Evolutionary conservation across 2,113 vertebrate genomes (phyloP).

Genomic region (Cyanoramphus novaezelandiae): DNA sequence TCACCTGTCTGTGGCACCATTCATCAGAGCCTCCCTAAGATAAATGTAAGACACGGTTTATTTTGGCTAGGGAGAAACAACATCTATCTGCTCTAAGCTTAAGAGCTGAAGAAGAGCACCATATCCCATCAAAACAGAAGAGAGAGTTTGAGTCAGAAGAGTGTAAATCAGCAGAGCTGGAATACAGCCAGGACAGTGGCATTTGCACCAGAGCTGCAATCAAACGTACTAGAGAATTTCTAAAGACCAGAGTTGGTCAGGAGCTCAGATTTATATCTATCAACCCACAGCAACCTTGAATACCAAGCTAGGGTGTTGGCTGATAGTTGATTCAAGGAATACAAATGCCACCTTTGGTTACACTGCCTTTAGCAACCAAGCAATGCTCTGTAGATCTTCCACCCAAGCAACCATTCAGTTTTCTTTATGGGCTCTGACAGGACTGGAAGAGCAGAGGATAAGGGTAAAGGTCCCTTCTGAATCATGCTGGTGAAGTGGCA

Average conservation of each 20-base stretch:
- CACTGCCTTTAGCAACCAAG: slow-evolving; percentile 43
- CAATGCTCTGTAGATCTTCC: neutral
- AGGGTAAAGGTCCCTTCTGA: slow-evolving; percentile 17
- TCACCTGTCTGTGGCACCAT: neutral
- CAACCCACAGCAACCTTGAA: slow-evolving; percentile 44
- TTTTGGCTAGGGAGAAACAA: neutral
- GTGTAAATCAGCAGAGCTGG: neutral
- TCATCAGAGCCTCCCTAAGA: neutral
- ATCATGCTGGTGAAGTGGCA: neutral
- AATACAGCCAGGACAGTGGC: neutral
- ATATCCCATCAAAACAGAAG: neutral
- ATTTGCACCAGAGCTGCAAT: slow-evolving; percentile 3
- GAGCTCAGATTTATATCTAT: slow-evolving; percentile 57
- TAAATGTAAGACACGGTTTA: neutral
- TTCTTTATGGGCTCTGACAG: neutral
- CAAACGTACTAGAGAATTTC: slow-evolving; percentile 1
- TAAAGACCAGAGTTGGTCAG: slow-evolving; percentile 51
- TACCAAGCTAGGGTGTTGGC: slow-evolving; percentile 58
- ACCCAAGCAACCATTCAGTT: slow-evolving; percentile 1
- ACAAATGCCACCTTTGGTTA: slow-evolving; percentile 51
- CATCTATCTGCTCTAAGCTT: neutral
- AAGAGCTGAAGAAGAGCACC: neutral
- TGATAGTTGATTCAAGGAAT: slow-evolving; percentile 29
- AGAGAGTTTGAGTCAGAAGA: neutral
- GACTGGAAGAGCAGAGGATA: neutral